Conservation (phyloP, 2,113 vertebrate genomes). For the Otocyon megalotis region DNA sequence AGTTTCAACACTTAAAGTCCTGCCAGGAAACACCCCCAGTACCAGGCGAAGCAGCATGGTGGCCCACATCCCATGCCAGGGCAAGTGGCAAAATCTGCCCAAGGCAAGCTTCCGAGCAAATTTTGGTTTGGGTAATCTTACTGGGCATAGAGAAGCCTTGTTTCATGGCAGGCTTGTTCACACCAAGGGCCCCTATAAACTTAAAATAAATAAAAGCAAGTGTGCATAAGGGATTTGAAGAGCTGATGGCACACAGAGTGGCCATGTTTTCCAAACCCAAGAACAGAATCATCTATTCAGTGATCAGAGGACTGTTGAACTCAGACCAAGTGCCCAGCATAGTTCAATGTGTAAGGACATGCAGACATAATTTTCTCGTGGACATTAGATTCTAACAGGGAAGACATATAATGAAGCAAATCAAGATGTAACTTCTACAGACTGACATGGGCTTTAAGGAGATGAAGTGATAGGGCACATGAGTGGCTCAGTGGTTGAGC, state of each 20-base stretch:
- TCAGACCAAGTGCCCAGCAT: neutral
- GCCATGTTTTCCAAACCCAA: neutral
- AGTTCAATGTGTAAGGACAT: fast-evolving
- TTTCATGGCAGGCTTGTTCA: neutral
- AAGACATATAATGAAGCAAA: neutral
- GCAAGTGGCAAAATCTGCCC: neutral
- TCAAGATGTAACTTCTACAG: neutral
- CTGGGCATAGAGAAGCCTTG: neutral
- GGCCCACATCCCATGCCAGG: no score
- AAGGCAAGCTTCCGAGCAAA: neutral
- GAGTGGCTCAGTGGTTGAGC: no score
- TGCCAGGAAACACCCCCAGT: neutral
- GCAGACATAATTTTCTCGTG: neutral
- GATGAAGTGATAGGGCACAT: neutral
- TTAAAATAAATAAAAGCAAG: neutral
- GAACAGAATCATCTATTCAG: neutral
- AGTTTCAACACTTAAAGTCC: neutral
- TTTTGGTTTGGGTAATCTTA: neutral
- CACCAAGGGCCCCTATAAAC: neutral
- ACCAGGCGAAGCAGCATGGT: neutral
- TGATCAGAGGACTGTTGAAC: neutral
- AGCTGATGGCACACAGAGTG: neutral
- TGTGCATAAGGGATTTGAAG: neutral
- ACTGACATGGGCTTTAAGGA: neutral
- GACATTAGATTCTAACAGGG: neutral